Conservation (phyloP, 2,888 invertebrate genomes). For the Scaptodrosophila latifasciaeformis region DNA sequence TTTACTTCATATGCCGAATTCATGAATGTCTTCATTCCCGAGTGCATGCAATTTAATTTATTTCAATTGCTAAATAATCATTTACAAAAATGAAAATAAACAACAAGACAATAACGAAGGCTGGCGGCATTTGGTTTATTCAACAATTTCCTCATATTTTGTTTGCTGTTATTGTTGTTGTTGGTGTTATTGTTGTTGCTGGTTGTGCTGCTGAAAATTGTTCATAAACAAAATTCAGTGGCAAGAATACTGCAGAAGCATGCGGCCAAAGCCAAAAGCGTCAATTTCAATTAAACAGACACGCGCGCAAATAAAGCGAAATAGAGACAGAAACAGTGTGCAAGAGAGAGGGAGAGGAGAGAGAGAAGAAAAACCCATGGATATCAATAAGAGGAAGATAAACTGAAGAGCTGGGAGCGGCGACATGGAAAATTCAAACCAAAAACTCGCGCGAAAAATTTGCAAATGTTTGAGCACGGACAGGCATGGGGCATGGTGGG, state of each 20-base stretch:
- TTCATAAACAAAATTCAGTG: constrained; percentile 54
- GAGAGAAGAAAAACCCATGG: not conserved
- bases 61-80: constrained; percentile 65
- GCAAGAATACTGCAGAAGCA: not conserved
- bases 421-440: too few species aligned
- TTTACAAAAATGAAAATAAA: constrained; percentile 32
- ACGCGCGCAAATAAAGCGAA: constrained; percentile 9
- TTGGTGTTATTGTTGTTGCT: constrained; percentile 23
- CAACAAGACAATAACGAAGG: constrained; percentile 1
- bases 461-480: too few species aligned
- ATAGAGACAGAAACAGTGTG: not conserved
- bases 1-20: too few species aligned
- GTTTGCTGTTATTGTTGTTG: constrained; percentile 10
- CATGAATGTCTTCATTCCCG: too few species aligned
- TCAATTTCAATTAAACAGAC: constrained; percentile 69
- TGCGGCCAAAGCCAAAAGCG: constrained; percentile 47
- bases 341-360: not conserved
- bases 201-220: constrained; percentile 23
- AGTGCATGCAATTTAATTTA: constrained; percentile 62
- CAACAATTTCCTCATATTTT: constrained; percentile 47
- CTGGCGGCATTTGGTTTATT: too few species aligned
- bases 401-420: too few species aligned
- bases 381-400: too few species aligned
- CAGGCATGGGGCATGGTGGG: too few species aligned
- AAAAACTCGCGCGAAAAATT: too few species aligned